phyloP scores from a whole-genome alignment of 2,797 vertebrate species.

The Gobionotothen gibberifrons region DNA sequence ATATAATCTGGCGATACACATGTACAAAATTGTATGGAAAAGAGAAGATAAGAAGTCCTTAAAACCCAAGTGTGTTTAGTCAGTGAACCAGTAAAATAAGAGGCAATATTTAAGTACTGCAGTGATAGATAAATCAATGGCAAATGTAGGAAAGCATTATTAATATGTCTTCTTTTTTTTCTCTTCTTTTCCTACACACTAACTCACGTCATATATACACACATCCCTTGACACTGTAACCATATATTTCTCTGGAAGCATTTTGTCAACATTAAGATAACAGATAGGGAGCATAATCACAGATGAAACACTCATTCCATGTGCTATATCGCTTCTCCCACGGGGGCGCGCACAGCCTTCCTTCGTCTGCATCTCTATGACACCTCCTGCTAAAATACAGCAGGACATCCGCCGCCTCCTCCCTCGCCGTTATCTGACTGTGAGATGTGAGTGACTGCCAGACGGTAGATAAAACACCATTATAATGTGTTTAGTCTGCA shows the following conservation, averaged over 20 bases:
- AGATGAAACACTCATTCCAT: slow-evolving; percentile 25
- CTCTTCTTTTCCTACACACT: not conserved
- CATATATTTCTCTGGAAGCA: slow-evolving; percentile 13
- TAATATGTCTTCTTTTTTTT: not conserved
- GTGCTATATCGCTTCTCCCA: slow-evolving; percentile 32
- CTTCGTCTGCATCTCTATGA: slow-evolving; percentile 25
- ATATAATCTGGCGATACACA: not conserved
- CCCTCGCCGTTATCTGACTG: slow-evolving; percentile 23
- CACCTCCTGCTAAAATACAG: slow-evolving; percentile 40
- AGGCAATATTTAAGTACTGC: slow-evolving; percentile 30
- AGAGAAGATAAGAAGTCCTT: not conserved
- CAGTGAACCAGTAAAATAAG: not conserved
- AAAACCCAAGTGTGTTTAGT: not conserved
- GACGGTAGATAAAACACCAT: slow-evolving; percentile 31
- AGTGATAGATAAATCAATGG: slow-evolving; percentile 47
- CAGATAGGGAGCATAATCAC: slow-evolving; percentile 13
- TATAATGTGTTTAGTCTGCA: slow-evolving; percentile 47
- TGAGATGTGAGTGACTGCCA: slow-evolving; percentile 42
- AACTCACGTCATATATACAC: not conserved
- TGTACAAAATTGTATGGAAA: not conserved
- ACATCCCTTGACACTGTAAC: not conserved
- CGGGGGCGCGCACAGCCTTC: slow-evolving; percentile 3
- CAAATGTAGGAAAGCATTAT: slow-evolving; percentile 33
- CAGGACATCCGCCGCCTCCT: slow-evolving; percentile 14
- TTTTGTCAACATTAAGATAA: slow-evolving; percentile 27